phyloP scores from a whole-genome alignment of 2,888 invertebrate species.

The Drosophila austrosaltans region DNA sequence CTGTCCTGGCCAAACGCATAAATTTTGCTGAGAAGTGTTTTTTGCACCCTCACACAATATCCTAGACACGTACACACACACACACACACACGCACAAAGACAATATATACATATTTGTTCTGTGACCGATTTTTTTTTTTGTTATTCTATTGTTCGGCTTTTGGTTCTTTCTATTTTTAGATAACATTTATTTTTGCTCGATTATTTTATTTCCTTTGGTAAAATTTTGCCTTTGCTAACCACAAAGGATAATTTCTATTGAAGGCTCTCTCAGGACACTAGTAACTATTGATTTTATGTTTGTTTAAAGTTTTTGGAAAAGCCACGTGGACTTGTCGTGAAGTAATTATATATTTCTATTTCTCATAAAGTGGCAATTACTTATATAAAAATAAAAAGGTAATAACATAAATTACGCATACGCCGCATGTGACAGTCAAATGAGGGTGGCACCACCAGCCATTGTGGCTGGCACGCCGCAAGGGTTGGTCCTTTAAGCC shows the following conservation, averaged over 20 bases:
- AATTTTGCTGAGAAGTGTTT: slow-evolving; percentile 43
- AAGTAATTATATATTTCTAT: slow-evolving; percentile 49
- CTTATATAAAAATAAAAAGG: slow-evolving; percentile 36
- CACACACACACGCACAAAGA: not conserved
- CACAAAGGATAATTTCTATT: slow-evolving; percentile 48
- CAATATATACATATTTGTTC: slow-evolving; percentile 33
- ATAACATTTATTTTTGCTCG: slow-evolving; percentile 68
- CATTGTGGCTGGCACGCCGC: not conserved
- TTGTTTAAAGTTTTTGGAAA: slow-evolving; percentile 40
- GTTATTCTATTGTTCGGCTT: slow-evolving; percentile 42
- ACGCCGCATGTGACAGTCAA: slow-evolving; percentile 37
- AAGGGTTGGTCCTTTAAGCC: slow-evolving; percentile 9
- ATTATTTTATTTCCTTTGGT: slow-evolving; percentile 44
- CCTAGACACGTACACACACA: not conserved
- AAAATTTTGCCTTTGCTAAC: slow-evolving; percentile 40
- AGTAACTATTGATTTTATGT: slow-evolving; percentile 68
- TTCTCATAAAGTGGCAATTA: slow-evolving; percentile 36
- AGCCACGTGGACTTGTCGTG: slow-evolving; percentile 49
- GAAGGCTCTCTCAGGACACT: slow-evolving; percentile 39
- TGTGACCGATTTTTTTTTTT: slow-evolving; percentile 44
- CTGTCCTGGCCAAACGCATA: slow-evolving; percentile 39
- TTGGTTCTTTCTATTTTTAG: slow-evolving; percentile 67
- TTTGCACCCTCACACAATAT: slow-evolving; percentile 10
- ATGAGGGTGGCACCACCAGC: not conserved
- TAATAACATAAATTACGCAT: slow-evolving; percentile 55